phyloP scores from a whole-genome alignment of 2,888 invertebrate species.

The Cantharis rufa region DNA sequence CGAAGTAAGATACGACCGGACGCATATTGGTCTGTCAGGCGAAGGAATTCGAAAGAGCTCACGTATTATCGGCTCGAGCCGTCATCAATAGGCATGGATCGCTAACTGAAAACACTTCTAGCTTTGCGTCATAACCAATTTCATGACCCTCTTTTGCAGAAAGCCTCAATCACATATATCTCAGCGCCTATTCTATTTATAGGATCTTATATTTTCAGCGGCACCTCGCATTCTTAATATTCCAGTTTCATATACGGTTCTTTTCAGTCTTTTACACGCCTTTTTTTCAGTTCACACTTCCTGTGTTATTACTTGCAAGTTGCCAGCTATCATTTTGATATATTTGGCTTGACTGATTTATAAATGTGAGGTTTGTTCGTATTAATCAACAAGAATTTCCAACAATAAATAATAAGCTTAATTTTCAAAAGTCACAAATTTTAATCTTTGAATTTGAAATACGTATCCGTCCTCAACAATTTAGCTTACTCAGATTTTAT shows the following conservation, averaged over 20 bases:
- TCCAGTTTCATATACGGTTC: conserved; percentile 40
- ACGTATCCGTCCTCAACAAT: conserved; percentile 18
- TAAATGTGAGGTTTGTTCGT: neutral
- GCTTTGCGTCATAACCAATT: conserved; percentile 48
- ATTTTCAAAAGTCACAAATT: conserved; percentile 39
- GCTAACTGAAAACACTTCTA: conserved; percentile 48
- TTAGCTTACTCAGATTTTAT: conserved; percentile 22
- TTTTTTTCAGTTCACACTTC: conserved; percentile 43
- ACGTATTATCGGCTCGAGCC: conserved; percentile 47
- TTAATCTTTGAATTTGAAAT: conserved; percentile 39
- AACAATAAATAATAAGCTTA: conserved; percentile 40
- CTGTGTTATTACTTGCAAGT: conserved; percentile 43
- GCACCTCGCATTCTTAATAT: conserved; percentile 48
- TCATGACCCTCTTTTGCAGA: conserved; percentile 43
- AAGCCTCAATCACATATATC: conserved; percentile 49
- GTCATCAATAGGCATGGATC: conserved; percentile 46
- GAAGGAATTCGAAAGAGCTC: conserved; percentile 46
- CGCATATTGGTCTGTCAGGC: conserved; percentile 49
- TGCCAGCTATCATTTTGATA: conserved; percentile 40
- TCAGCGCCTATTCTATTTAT: conserved; percentile 50
- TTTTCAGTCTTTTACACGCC: conserved; percentile 38
- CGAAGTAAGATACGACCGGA: conserved; percentile 25
- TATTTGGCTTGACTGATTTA: neutral
- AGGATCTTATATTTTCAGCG: conserved; percentile 43
- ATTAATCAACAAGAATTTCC: conserved; percentile 27